These are phyloP conservation scores for Cotesia chilonis DNA, from an alignment of 1,140 invertebrate species.

Conservation along the genomic window DNA sequence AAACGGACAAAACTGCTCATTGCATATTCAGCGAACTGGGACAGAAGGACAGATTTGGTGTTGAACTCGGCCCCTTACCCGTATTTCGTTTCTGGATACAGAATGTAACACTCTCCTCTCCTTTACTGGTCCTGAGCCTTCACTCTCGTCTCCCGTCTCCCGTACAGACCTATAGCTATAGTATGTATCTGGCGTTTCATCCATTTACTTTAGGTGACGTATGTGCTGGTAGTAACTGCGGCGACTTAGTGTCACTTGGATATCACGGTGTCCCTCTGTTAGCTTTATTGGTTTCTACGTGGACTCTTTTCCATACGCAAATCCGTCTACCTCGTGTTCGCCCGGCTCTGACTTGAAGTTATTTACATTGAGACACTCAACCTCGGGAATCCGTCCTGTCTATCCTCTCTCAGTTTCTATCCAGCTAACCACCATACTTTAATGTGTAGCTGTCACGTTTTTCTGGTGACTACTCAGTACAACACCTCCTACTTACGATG, in stretches of 20 bases:
- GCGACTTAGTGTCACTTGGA: conserved; percentile 41
- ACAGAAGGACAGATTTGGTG: conserved; percentile 54
- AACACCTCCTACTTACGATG: background rate
- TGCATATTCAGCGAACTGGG: conserved; percentile 59
- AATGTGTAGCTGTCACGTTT: conserved; percentile 27
- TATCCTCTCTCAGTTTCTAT: conserved; percentile 2
- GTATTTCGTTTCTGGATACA: too few species aligned
- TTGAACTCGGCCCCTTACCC: conserved; percentile 38
- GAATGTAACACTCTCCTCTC: too few species aligned
- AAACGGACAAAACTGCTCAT: conserved; percentile 53
- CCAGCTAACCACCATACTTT: conserved; percentile 1
- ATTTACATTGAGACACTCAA: conserved; percentile 44
- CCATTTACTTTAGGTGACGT: conserved; percentile 31
- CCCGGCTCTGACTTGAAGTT: conserved; percentile 46
- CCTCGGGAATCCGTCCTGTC: conserved; percentile 45
- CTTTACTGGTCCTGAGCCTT: too few species aligned
- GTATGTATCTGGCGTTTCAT: background rate
- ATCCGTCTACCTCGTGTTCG: conserved; percentile 11
- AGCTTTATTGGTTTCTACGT: conserved; percentile 60
- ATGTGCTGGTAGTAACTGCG: conserved; percentile 40
- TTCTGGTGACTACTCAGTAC: background rate
- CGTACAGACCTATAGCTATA: too few species aligned
- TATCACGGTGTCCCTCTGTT: conserved; percentile 40
- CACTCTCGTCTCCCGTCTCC: too few species aligned
- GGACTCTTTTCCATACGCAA: conserved; percentile 26